Percentiles rank a stretch among this genome's conserved stretches.
These are phyloP conservation scores for Aphelocoma californica DNA, from an alignment of 2,797 vertebrate genomes.

Conservation along the genomic window DNA sequence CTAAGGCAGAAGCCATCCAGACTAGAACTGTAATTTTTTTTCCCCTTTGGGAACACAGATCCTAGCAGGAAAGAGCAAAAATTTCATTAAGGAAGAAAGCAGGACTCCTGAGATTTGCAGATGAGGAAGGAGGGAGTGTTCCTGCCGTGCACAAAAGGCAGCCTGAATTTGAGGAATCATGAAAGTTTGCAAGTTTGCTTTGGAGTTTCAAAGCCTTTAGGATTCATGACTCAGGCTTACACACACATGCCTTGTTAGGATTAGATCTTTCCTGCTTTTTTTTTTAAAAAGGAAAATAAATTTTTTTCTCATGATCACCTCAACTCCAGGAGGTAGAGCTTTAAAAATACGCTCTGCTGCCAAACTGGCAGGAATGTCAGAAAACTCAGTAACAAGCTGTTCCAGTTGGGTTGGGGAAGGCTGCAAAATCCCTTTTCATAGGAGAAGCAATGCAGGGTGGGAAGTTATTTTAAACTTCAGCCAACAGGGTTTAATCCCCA, in stretches of 20 bases:
- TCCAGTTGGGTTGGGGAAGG: neutral
- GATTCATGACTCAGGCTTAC: neutral
- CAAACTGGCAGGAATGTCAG: neutral
- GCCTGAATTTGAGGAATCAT: neutral
- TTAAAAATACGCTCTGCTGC: neutral
- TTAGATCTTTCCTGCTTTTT: neutral
- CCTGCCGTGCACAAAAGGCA: neutral
- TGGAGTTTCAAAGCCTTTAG: neutral
- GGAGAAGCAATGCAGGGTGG: neutral
- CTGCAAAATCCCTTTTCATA: neutral
- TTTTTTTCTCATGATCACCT: neutral
- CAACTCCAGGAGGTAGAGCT: neutral
- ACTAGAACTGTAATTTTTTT: neutral
- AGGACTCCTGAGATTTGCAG: neutral
- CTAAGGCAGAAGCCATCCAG: neutral
- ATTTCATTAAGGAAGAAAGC: slow-evolving; percentile 24
- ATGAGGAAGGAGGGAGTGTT: neutral
- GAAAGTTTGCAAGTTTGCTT: neutral
- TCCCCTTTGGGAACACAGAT: neutral
- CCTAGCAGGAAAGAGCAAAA: neutral
- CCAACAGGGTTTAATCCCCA: neutral
- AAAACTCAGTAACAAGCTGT: neutral
- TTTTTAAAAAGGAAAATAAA: neutral
- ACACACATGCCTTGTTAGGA: neutral
- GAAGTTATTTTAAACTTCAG: neutral